phyloP scores from a whole-genome alignment of 2,888 invertebrate genomes.

The Epiblema foenella region DNA sequence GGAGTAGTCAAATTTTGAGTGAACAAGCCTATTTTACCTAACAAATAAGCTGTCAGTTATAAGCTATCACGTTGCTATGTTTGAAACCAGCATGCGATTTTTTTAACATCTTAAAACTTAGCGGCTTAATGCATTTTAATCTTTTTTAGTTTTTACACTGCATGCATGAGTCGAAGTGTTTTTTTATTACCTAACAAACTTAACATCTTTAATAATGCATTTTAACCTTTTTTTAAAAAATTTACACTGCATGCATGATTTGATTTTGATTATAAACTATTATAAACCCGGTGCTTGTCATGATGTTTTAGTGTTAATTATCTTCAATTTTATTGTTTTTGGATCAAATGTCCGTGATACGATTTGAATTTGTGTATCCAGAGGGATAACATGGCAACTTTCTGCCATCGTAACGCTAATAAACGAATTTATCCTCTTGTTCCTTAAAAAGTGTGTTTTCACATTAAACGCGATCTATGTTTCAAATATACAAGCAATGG shows the following conservation, averaged over 20 bases:
- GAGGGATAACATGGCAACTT: too few species aligned
- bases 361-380: too few species aligned
- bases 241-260: neutral
- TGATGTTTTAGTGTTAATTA: neutral
- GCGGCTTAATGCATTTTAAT: too few species aligned
- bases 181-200: neutral
- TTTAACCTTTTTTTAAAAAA: neutral
- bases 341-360: neutral
- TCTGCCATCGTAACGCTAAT: neutral
- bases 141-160: too few species aligned
- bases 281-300: neutral
- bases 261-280: neutral
- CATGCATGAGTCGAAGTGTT: too few species aligned
- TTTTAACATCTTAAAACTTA: too few species aligned
- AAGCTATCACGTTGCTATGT: too few species aligned
- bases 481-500: neutral
- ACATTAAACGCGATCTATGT: neutral
- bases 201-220: neutral
- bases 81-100: too few species aligned
- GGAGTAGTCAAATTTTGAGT: too few species aligned
- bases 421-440: neutral
- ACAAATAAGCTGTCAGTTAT: too few species aligned
- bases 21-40: too few species aligned
- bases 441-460: neutral
- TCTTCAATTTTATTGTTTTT: neutral